Evolutionary conservation across 1,140 invertebrate species (phyloP).

Genomic region (Drosophila funebris): DNA sequence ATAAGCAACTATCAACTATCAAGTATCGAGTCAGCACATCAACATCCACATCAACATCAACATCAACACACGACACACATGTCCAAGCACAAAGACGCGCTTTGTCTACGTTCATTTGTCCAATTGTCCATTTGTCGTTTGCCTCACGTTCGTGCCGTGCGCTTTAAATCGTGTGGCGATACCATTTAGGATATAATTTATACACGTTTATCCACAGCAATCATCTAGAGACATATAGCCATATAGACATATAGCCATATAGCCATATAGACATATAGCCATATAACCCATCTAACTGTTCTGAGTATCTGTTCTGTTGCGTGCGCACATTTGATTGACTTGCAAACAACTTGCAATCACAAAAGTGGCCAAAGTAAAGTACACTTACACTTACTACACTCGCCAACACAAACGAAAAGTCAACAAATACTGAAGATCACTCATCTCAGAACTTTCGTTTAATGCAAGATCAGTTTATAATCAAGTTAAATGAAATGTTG

Average conservation of each 20-base stretch:
- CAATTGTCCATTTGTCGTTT: conserved; percentile 38
- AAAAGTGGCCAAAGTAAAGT: conserved; percentile 15
- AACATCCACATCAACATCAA: too few relatives aligned
- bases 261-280: background rate
- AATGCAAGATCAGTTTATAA: too few relatives aligned
- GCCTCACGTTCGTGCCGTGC: conserved; percentile 63
- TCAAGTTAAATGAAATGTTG: too few relatives aligned
- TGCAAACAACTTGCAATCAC: background rate
- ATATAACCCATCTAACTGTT: conserved; percentile 30
- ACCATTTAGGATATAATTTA: conserved; percentile 67
- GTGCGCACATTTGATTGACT: conserved; percentile 13
- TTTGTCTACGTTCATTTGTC: conserved; percentile 22
- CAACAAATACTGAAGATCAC: background rate
- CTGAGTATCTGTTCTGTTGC: conserved; percentile 16
- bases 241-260: conserved; percentile 2
- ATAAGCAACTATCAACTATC: too few relatives aligned
- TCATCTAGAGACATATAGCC: conserved; percentile 1
- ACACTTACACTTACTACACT: conserved; percentile 1
- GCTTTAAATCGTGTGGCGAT: conserved; percentile 64
- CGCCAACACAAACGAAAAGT: background rate
- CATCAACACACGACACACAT: background rate
- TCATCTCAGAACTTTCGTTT: too few relatives aligned
- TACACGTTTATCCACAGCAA: conserved; percentile 23
- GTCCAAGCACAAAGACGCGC: background rate
- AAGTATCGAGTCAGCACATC: too few relatives aligned